Conservation (phyloP, 2,113 vertebrate species). For the Chroicocephalus ridibundus region DNA sequence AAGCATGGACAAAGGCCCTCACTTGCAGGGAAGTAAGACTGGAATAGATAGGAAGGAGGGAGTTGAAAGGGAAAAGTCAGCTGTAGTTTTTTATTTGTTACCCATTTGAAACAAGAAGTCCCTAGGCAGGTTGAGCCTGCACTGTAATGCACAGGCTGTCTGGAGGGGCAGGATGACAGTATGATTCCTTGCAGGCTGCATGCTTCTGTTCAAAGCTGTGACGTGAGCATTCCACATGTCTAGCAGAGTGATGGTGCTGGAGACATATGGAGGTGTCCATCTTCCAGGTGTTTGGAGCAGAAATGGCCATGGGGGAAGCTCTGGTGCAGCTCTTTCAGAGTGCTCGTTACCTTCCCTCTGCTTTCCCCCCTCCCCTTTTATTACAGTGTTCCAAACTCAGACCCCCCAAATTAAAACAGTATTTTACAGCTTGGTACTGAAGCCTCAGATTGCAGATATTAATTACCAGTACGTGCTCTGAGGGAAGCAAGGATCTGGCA, state of each 20-base stretch:
- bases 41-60: background rate
- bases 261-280: background rate
- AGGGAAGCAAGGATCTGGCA: background rate
- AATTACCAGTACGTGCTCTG: background rate
- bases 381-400: background rate
- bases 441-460: background rate
- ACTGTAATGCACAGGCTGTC: background rate
- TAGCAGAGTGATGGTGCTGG: background rate
- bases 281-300: background rate
- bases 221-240: background rate
- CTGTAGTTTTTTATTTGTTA: background rate
- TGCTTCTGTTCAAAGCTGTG: background rate
- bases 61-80: background rate
- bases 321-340: background rate
- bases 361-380: background rate
- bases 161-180: slow-evolving; percentile 4
- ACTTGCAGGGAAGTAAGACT: background rate
- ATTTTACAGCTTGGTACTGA: slow-evolving; percentile 14
- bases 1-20: background rate
- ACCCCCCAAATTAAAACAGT: background rate
- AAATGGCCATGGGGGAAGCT: background rate
- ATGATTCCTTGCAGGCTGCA: background rate
- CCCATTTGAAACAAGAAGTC: background rate
- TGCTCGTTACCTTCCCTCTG: background rate
- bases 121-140: background rate